phyloP scores from a whole-genome alignment of 2,888 invertebrate species.

The Odontothrips loti region DNA sequence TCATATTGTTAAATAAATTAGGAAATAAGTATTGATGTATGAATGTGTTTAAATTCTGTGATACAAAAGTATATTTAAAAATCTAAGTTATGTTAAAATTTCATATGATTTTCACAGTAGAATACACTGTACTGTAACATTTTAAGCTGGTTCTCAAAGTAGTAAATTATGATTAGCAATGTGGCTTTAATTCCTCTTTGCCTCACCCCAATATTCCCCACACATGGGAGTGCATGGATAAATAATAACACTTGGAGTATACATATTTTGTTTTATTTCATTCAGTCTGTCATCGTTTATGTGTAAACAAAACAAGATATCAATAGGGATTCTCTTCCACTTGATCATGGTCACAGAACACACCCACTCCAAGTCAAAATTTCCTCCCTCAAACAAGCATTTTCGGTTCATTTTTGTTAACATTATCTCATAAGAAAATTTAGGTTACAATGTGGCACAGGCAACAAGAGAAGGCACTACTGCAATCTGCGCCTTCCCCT shows the following conservation, averaged over 20 bases:
- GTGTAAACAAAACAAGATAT: constrained; percentile 27
- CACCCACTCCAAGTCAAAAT: constrained; percentile 13
- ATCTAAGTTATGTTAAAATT: background rate
- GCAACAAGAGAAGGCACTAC: constrained; percentile 7
- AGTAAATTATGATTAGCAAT: background rate
- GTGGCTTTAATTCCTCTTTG: background rate
- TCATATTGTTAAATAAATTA: background rate
- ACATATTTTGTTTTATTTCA: background rate
- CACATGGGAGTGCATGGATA: background rate
- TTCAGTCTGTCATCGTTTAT: constrained; percentile 23
- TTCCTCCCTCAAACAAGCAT: constrained; percentile 17
- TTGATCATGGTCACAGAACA: background rate
- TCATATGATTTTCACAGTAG: background rate
- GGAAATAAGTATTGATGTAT: background rate
- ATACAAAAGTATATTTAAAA: constrained; percentile 21
- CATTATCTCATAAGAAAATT: background rate
- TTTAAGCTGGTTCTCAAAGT: background rate
- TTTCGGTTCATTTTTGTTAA: constrained; percentile 21
- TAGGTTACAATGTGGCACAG: constrained; percentile 14
- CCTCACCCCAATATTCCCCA: background rate
- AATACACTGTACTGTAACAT: background rate
- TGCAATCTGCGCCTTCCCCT: constrained; percentile 12
- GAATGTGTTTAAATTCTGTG: constrained; percentile 19
- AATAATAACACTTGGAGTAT: background rate
- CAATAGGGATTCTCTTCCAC: background rate